phyloP scores from a whole-genome alignment of 2,113 vertebrate species.

The Thinocorus orbignyianus region DNA sequence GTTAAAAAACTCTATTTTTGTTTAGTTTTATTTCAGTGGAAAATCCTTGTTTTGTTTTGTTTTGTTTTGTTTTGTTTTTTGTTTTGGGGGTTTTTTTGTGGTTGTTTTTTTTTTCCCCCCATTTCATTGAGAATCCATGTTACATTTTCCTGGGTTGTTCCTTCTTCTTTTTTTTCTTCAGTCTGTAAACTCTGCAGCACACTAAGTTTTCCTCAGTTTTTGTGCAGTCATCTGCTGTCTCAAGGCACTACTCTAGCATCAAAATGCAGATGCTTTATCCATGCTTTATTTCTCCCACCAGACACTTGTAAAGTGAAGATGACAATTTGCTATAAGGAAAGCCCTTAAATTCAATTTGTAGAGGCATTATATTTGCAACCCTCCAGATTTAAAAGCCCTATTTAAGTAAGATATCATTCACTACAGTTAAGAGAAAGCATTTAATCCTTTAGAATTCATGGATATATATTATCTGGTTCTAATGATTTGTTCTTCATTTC shows the following conservation, averaged over 20 bases:
- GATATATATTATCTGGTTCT: not conserved
- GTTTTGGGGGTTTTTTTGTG: too few species aligned
- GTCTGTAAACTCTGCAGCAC: not conserved
- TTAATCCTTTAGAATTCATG: not conserved
- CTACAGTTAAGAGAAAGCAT: not conserved
- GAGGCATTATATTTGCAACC: not conserved
- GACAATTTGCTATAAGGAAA: not conserved
- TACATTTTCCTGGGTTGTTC: not conserved
- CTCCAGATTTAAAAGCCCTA: not conserved
- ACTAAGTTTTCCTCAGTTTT: not conserved
- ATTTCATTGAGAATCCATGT: not conserved
- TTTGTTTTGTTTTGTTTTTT: too few species aligned
- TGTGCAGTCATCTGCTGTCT: too few species aligned
- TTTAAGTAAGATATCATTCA: not conserved
- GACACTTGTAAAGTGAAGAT: not conserved
- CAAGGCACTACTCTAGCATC: not conserved
- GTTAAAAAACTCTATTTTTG: not conserved
- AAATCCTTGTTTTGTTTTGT: not conserved
- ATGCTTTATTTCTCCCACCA: not conserved
- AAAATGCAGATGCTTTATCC: not conserved
- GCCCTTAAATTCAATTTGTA: not conserved
- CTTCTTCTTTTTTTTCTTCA: not conserved
- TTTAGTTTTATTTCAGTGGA: not conserved
- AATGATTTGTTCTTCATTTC: not conserved
- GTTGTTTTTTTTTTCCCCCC: too few species aligned